Percentiles rank a stretch among this genome's conserved stretches.
phyloP scores from a whole-genome alignment of 2,888 invertebrate genomes.

The Eubasilissa splendida region DNA sequence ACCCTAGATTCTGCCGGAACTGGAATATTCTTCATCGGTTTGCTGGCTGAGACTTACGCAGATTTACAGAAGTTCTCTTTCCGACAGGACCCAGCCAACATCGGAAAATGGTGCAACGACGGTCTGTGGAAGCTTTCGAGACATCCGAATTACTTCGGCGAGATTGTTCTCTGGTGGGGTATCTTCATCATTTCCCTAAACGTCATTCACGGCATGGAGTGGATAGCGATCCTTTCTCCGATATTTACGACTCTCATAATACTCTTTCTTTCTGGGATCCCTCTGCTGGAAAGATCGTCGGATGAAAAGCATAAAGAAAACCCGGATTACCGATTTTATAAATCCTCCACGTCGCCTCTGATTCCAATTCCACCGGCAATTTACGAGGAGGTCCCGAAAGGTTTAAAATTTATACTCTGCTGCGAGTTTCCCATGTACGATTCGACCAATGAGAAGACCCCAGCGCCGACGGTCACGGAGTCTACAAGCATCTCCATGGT shows the following conservation, averaged over 20 bases:
- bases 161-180: constrained; percentile 95
- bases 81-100: constrained; percentile 89
- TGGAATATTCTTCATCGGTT: constrained; percentile 86
- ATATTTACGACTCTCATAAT: constrained; percentile 90
- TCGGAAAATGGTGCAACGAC: constrained; percentile 94
- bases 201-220: constrained; percentile 88
- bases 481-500: constrained; percentile 81
- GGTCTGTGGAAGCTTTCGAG: constrained; percentile 91
- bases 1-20: constrained; percentile 90
- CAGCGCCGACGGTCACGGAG: constrained; percentile 77
- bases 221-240: constrained; percentile 89
- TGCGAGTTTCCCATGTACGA: constrained; percentile 93
- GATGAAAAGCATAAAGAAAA: constrained; percentile 92
- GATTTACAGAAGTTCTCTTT: constrained; percentile 95
- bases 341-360: constrained; percentile 89
- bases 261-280: constrained; percentile 92
- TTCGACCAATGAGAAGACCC: constrained; percentile 78
- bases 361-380: constrained; percentile 91
- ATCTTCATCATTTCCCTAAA: constrained; percentile 91
- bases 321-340: constrained; percentile 90
- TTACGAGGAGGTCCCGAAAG: constrained; percentile 89
- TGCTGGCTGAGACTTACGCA: constrained; percentile 91
- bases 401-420: constrained; percentile 87
- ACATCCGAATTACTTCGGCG: constrained; percentile 96
- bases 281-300: constrained; percentile 87